Conservation (phyloP, 1,140 invertebrate genomes). For the Drosophila malerkotliana region DNA sequence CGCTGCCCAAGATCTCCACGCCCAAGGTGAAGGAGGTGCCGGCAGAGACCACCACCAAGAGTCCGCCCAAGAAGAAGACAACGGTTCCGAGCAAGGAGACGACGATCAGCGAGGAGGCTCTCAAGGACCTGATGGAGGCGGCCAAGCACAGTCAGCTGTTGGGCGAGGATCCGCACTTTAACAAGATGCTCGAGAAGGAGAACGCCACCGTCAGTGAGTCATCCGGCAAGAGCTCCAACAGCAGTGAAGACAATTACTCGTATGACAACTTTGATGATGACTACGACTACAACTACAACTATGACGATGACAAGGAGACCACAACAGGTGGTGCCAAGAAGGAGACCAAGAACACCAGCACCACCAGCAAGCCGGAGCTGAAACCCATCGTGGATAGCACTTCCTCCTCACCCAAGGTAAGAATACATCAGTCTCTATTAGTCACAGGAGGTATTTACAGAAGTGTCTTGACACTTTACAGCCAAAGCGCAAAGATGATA, state of each 20-base stretch:
- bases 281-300: constrained; percentile 42
- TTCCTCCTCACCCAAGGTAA: constrained; percentile 54
- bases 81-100: constrained; percentile 17
- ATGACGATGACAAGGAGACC: constrained; percentile 53
- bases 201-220: constrained; percentile 27
- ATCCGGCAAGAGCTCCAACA: constrained; percentile 45
- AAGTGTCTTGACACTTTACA: not conserved
- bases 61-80: constrained; percentile 25
- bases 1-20: constrained; percentile 63
- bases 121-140: constrained; percentile 72
- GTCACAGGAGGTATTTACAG: not conserved
- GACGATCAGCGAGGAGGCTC: constrained; percentile 60
- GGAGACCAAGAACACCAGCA: constrained; percentile 21
- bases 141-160: constrained; percentile 71
- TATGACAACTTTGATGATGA: constrained; percentile 55
- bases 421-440: not conserved
- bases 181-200: constrained; percentile 68
- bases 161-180: constrained; percentile 76
- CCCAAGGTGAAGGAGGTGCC: constrained; percentile 56
- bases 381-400: constrained; percentile 60
- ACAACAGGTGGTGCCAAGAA: constrained; percentile 52
- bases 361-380: constrained; percentile 52
- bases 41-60: constrained; percentile 32
- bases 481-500: constrained; percentile 44
- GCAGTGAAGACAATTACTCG: constrained; percentile 57